Conservation (phyloP, 2,888 invertebrate species). For the Camptogramma bilineatum region DNA sequence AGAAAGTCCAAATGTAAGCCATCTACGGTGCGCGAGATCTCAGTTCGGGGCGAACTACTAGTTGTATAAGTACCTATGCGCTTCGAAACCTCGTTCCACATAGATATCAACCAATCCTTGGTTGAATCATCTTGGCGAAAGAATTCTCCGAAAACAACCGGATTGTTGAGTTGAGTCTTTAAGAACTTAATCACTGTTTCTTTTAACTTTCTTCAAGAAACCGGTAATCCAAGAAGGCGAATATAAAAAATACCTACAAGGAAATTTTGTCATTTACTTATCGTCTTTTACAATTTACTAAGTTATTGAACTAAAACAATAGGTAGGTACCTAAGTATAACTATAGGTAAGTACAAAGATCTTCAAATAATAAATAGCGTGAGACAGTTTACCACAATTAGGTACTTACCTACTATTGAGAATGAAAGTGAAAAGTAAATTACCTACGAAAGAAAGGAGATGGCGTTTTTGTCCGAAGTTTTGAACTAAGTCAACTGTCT, state of each 20-base stretch:
- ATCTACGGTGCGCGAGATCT: too few species aligned
- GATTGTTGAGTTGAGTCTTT: conserved; percentile 19
- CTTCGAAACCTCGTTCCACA: conserved; percentile 28
- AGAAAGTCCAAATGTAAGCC: too few species aligned
- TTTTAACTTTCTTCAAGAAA: conserved; percentile 41
- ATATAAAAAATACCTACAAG: not conserved
- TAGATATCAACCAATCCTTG: conserved; percentile 33
- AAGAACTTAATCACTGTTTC: conserved; percentile 33
- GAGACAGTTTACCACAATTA: conserved; percentile 14
- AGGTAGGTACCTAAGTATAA: not conserved
- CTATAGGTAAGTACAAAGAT: not conserved
- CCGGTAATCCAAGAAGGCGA: conserved; percentile 3
- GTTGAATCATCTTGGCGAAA: conserved; percentile 28
- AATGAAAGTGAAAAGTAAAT: conserved; percentile 45
- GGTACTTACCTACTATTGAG: conserved; percentile 7
- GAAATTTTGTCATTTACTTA: not conserved
- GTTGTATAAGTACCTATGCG: not conserved
- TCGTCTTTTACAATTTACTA: not conserved
- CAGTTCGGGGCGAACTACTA: too few species aligned
- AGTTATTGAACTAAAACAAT: conserved; percentile 1
- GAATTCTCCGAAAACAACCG: conserved; percentile 27
- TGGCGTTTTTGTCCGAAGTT: conserved; percentile 32
- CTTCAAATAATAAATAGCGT: too few species aligned
- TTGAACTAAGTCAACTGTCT: conserved; percentile 7
- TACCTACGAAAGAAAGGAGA: conserved; percentile 38